These are phyloP conservation scores for Paramormyrops kingsleyae DNA, from an alignment of 2,113 vertebrate species.

Conservation along the genomic window DNA sequence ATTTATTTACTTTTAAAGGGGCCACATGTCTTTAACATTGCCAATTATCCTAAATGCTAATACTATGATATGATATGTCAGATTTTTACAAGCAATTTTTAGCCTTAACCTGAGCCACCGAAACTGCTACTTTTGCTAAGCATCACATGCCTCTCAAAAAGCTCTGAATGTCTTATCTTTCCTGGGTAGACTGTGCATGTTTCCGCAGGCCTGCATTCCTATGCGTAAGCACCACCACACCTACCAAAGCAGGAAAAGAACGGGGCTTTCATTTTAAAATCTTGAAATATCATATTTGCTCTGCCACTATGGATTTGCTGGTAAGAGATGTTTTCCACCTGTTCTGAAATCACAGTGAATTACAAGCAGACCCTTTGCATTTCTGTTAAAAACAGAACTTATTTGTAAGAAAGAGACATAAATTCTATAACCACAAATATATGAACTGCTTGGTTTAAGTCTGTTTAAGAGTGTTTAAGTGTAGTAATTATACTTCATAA, in stretches of 20 bases:
- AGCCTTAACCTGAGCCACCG: background rate
- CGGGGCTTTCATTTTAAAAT: background rate
- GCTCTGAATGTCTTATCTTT: background rate
- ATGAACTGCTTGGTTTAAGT: background rate
- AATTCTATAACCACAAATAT: background rate
- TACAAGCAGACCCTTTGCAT: background rate
- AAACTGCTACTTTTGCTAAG: background rate
- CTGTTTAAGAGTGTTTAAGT: background rate
- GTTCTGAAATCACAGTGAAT: background rate
- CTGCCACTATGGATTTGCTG: background rate
- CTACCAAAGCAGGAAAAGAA: background rate
- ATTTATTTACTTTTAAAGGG: background rate
- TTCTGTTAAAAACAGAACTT: background rate
- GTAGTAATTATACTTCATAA: background rate
- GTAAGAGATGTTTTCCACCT: background rate
- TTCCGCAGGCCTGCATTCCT: conserved; percentile 6
- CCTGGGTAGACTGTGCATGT: background rate
- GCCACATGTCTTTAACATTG: background rate
- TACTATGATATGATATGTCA: background rate
- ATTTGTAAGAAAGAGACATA: background rate
- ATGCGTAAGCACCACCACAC: background rate
- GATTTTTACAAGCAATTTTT: background rate
- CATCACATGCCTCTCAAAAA: background rate
- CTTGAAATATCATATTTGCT: background rate
- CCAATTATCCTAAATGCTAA: background rate